Percentiles rank a stretch among this genome's conserved stretches.
These are phyloP conservation scores for Sinosuthora webbiana DNA, from an alignment of 2,113 vertebrate genomes.

Conservation along the genomic window DNA sequence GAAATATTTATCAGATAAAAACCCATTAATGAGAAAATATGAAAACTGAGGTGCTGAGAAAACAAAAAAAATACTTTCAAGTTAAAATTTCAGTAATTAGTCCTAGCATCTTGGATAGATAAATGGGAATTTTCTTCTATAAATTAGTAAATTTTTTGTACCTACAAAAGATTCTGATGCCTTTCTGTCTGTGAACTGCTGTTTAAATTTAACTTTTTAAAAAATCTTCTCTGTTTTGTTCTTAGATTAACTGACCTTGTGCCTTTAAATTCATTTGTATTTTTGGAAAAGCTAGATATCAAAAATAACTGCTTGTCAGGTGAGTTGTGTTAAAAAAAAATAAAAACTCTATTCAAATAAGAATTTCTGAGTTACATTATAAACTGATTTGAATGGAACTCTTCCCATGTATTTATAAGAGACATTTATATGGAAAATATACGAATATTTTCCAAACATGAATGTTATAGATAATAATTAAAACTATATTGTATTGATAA, in stretches of 20 bases:
- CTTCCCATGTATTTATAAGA: not conserved
- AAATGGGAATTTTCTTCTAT: not conserved
- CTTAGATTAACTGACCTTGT: conserved; percentile 83
- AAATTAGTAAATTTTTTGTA: not conserved
- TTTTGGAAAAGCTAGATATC: conserved; percentile 83
- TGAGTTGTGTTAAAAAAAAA: conserved; percentile 57
- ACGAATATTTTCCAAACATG: not conserved
- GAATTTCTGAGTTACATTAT: not conserved
- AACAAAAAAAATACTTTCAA: not conserved
- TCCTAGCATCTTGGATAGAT: conserved; percentile 9
- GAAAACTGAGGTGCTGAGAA: not conserved
- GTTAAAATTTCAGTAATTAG: not conserved
- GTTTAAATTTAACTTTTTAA: not conserved
- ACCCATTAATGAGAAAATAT: not conserved
- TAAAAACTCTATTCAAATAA: not conserved
- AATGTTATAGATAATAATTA: not conserved
- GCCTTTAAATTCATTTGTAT: conserved; percentile 80
- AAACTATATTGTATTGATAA: not conserved
- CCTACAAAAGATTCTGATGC: not conserved
- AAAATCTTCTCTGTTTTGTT: conserved; percentile 28
- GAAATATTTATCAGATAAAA: not conserved
- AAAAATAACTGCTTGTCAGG: conserved; percentile 91
- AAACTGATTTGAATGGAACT: not conserved
- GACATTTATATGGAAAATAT: not conserved
- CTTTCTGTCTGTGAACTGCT: not conserved